Conservation (phyloP, 2,113 vertebrate species). For the Heterochromis multidens region DNA sequence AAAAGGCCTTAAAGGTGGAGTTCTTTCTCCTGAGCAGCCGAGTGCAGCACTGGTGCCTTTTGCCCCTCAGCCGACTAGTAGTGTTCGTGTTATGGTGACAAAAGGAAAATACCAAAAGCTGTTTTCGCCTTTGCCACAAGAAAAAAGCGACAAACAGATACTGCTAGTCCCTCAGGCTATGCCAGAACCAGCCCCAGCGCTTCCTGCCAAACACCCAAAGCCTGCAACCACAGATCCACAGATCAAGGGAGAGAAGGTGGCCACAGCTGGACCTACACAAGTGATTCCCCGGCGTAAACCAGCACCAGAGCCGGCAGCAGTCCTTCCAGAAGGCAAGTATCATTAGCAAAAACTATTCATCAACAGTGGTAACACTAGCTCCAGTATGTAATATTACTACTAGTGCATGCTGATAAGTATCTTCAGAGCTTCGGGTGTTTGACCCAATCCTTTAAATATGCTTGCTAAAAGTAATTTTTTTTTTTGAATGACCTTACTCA, state of each 20-base stretch:
- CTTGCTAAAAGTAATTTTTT: too few species aligned
- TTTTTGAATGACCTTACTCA: too few species aligned
- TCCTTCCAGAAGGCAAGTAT: slow-evolving; percentile 53
- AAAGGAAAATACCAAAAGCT: slow-evolving; percentile 36
- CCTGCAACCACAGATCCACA: not conserved
- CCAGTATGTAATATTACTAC: not conserved
- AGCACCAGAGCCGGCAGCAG: not conserved
- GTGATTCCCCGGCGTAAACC: not conserved
- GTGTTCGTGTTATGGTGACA: slow-evolving; percentile 22
- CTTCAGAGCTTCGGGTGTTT: not conserved
- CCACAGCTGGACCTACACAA: slow-evolving; percentile 9
- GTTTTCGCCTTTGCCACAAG: slow-evolving; percentile 13
- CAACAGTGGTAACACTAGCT: not conserved
- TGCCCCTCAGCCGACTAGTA: not conserved
- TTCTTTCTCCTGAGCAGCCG: slow-evolving; percentile 27
- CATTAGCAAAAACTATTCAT: not conserved
- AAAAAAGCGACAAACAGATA: slow-evolving; percentile 46
- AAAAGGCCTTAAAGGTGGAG: slow-evolving; percentile 51
- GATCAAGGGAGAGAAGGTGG: slow-evolving; percentile 2
- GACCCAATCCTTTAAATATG: too few species aligned
- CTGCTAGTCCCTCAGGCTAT: not conserved
- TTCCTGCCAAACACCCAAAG: slow-evolving; percentile 13
- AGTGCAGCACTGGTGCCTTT: not conserved
- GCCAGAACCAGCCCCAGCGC: not conserved
- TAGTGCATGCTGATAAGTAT: not conserved